phyloP scores from a whole-genome alignment of 2,797 vertebrate genomes.

The Thunnus albacares region DNA sequence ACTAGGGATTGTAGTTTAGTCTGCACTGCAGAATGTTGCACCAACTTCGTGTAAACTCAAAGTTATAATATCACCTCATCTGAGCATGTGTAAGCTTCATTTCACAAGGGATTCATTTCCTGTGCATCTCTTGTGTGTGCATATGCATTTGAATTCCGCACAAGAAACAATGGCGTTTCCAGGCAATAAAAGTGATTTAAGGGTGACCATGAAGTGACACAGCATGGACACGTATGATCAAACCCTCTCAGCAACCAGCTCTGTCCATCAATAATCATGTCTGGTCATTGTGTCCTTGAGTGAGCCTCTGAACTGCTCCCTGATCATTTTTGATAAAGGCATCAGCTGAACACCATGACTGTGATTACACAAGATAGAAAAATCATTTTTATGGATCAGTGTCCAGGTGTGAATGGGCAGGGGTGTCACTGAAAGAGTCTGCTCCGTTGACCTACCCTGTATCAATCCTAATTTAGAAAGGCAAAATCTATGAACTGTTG shows the following conservation, averaged over 20 bases:
- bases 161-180: too few species aligned
- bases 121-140: too few species aligned
- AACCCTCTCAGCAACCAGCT: not conserved
- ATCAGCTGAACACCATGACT: not conserved
- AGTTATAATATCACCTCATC: too few species aligned
- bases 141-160: too few species aligned
- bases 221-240: not conserved
- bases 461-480: not conserved
- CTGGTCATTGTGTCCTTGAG: not conserved
- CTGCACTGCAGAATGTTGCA: not conserved
- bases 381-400: constrained; percentile 11
- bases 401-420: not conserved
- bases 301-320: not conserved
- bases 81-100: too few species aligned
- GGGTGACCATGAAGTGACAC: too few species aligned
- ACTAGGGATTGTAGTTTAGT: too few species aligned
- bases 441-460: not conserved
- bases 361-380: not conserved
- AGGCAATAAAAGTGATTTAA: not conserved
- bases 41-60: not conserved
- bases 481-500: not conserved
- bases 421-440: not conserved
- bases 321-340: not conserved
- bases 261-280: not conserved
- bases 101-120: too few species aligned